Evolutionary conservation across 37 sponge, comb jelly and placozoan species (phyloP).

Genomic region (Ephydatia muelleri): DNA sequence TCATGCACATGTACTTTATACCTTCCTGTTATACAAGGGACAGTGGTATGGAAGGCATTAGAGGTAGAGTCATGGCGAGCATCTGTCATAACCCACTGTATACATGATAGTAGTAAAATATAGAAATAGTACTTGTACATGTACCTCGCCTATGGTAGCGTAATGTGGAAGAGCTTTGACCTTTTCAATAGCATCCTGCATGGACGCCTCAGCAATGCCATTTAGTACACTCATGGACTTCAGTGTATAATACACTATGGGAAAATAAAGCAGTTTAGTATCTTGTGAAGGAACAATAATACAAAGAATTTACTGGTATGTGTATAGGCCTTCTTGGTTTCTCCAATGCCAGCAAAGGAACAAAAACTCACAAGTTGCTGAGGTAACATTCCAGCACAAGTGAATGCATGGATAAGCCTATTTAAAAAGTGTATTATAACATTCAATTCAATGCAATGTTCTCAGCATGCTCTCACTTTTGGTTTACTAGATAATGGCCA

Average conservation of each 20-base stretch:
- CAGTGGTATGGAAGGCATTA: slow-evolving; percentile 15
- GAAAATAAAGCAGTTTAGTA: too few species aligned
- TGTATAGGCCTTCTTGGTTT: not conserved
- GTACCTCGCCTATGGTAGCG: slow-evolving; percentile 18
- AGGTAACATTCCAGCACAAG: slow-evolving; percentile 31
- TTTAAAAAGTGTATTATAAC: not conserved
- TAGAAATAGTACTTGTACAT: too few species aligned
- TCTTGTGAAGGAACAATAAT: too few species aligned
- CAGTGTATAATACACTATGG: too few species aligned
- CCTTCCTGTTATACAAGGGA: slow-evolving; percentile 19
- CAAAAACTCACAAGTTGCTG: slow-evolving; percentile 8
- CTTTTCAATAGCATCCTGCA: too few species aligned
- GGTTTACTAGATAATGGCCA: slow-evolving; percentile 22
- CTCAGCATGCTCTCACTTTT: slow-evolving; percentile 5
- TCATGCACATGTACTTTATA: not conserved
- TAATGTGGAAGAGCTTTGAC: too few species aligned
- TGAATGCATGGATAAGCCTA: slow-evolving; percentile 16
- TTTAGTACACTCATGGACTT: too few species aligned
- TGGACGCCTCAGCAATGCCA: too few species aligned
- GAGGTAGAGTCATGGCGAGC: not conserved
- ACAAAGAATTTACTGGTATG: not conserved
- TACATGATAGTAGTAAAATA: too few species aligned
- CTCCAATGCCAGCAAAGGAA: not conserved
- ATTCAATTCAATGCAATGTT: too few species aligned
- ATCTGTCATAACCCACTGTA: slow-evolving; percentile 26